Base-by-base conservation (phyloP, 64 coral and sea anemone genomes). In the Dendrophyllia cribrosa region DNA sequence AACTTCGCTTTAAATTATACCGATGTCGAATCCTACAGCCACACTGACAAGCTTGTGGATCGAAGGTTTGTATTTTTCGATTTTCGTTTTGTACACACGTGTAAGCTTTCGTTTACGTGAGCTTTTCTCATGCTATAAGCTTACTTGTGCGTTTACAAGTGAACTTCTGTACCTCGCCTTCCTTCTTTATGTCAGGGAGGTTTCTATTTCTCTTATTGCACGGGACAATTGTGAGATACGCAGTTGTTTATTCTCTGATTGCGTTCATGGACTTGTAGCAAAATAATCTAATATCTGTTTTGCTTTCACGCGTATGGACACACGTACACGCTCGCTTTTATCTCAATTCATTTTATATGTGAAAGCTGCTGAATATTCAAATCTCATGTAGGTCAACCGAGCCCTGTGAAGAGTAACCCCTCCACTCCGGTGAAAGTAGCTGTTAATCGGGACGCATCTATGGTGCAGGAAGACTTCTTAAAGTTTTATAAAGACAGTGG, bases 31-130 rank as follows among this genome's bases (percentile, higher is more conserved):
- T 91, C 95, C 95, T 87, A 89, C 79, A 62, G 90, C 92, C 86
- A 97, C 95, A 78, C 75, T 97, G 21, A 91, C 95, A 69, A 97
- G 95, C 93, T 74, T 94, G 83, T 97, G 95, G 95, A 94, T 97
- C 67, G 95, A 97, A 91, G 95, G 95, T 97, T 86, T 76, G 92
- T 76, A 58, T 17, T 16, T 66, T 19, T 55, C 34, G 44, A 15
- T 72, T 97, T 88, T 75, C 25, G 16, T 91, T 59, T 66, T 63
- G 5, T 94, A 86, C 92, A 90, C 92, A 94, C 83, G 92, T 96
- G 91, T 90, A 65, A 45, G 60, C 19, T 63, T n/a, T 9, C 55
- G 22, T 80, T 80, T 80, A 10, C 23, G 77, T 22, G 11, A 8
- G 62, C 47, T 60, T 34, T 34, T 34, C 34, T 34, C 34, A 34